Evolutionary conservation across 2,888 invertebrate genomes (phyloP).

Genomic region (Rapana venosa): DNA sequence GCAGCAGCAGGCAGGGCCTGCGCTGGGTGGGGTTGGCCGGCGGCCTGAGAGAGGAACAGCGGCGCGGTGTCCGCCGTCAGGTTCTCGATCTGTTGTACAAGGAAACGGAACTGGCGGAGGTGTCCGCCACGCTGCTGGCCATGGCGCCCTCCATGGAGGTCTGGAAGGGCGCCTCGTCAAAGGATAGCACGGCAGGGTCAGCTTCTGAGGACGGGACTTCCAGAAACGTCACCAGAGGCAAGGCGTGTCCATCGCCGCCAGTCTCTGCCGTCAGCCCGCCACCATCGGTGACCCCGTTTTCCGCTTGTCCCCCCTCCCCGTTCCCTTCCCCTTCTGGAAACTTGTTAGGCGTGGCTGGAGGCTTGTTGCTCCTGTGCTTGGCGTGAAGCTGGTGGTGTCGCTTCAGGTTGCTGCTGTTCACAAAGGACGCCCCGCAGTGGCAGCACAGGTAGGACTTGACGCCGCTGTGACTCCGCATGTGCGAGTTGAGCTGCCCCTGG

Average conservation of each 20-base stretch:
- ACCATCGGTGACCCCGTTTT: neutral
- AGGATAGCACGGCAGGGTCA: neutral
- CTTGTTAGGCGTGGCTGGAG: neutral
- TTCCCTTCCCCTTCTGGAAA: neutral
- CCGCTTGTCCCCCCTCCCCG: neutral
- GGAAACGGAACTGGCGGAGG: neutral
- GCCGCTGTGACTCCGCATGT: constrained; percentile 36
- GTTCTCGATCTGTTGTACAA: neutral
- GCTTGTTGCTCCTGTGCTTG: neutral
- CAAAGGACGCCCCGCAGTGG: constrained; percentile 27
- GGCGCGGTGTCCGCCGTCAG: neutral
- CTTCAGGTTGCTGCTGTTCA: constrained; percentile 18
- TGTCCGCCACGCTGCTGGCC: neutral
- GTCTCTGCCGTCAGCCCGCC: neutral
- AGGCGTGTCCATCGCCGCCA: neutral
- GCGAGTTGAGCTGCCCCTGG: constrained; percentile 30
- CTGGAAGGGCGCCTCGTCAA: neutral
- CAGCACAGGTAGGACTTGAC: constrained; percentile 23
- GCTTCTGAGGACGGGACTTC: neutral
- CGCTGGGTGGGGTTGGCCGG: neutral
- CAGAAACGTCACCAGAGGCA: neutral
- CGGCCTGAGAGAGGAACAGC: neutral
- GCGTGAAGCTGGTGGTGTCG: constrained; percentile 11
- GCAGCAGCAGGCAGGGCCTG: neutral
- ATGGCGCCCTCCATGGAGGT: neutral